These are phyloP conservation scores for Myripristis murdjan DNA, from an alignment of 2,797 vertebrate species.

Conservation along the genomic window DNA sequence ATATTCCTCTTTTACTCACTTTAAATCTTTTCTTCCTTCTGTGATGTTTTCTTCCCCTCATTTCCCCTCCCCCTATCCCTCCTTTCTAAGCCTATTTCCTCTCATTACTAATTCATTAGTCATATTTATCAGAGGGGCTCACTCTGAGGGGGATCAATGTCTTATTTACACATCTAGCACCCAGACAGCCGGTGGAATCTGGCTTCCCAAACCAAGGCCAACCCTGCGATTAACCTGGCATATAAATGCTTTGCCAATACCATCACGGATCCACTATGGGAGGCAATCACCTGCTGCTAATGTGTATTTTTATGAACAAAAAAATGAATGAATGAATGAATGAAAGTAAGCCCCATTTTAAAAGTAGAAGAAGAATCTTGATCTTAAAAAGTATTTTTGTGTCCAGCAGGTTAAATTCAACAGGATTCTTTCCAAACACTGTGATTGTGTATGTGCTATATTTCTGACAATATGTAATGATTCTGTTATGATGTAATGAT, in stretches of 20 bases:
- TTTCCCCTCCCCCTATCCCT: slow-evolving; percentile 27
- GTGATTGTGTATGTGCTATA: neutral
- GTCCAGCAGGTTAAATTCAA: no score
- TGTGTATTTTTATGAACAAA: slow-evolving; percentile 50
- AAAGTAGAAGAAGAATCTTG: neutral
- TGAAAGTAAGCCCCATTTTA: neutral
- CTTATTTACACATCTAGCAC: slow-evolving; percentile 82
- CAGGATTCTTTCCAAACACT: neutral
- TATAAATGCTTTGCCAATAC: slow-evolving; percentile 76
- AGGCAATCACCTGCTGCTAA: slow-evolving; percentile 60
- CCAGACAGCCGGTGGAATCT: slow-evolving; percentile 62
- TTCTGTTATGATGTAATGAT: no score
- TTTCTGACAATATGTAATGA: neutral
- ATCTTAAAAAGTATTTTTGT: no score
- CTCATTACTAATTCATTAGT: slow-evolving; percentile 85
- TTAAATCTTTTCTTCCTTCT: neutral
- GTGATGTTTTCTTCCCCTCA: slow-evolving; percentile 21
- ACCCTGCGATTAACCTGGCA: slow-evolving; percentile 73
- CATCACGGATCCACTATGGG: slow-evolving; percentile 67
- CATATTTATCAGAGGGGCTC: slow-evolving; percentile 80
- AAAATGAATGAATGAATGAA: slow-evolving; percentile 3
- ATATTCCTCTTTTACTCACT: slow-evolving; percentile 5
- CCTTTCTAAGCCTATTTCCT: slow-evolving; percentile 75
- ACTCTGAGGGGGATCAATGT: slow-evolving; percentile 77
- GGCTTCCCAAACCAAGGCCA: slow-evolving; percentile 1